Conservation (phyloP, 37 sponge, comb jelly and placozoan species). For the Spongia lamella region DNA sequence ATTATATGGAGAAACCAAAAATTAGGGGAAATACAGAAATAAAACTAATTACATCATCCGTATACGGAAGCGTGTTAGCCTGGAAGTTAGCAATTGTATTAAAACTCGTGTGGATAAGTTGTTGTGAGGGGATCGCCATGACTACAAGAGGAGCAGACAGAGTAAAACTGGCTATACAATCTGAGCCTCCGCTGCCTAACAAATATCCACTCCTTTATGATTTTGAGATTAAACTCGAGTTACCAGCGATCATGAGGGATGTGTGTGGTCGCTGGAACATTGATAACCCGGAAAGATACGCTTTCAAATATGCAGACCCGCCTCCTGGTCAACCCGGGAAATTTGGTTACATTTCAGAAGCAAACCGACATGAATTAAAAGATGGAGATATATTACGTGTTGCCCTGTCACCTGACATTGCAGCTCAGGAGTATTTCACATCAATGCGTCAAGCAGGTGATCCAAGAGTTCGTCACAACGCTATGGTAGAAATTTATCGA, state of each 20-base stretch:
- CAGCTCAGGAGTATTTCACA: slow-evolving; percentile 49
- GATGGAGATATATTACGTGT: slow-evolving; percentile 77
- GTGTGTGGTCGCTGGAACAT: slow-evolving; percentile 72
- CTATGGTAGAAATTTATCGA: slow-evolving; percentile 29
- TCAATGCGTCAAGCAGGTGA: slow-evolving; percentile 27
- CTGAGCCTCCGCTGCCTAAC: slow-evolving; percentile 50
- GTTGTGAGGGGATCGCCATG: too few species aligned
- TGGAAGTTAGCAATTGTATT: too few species aligned
- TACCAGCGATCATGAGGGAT: slow-evolving; percentile 57
- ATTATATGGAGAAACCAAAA: too few species aligned
- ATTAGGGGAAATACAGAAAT: too few species aligned
- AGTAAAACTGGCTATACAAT: slow-evolving; percentile 82
- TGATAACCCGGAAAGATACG: slow-evolving; percentile 62
- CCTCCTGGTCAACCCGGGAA: slow-evolving; percentile 35
- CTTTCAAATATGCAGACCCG: slow-evolving; percentile 71
- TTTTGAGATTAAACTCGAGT: slow-evolving; percentile 47
- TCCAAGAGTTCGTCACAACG: slow-evolving; percentile 7
- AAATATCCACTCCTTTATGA: slow-evolving; percentile 74
- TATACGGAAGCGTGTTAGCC: too few species aligned
- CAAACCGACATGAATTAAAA: slow-evolving; percentile 62
- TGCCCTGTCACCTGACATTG: slow-evolving; percentile 43
- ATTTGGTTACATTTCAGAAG: slow-evolving; percentile 78
- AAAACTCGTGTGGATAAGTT: too few species aligned
- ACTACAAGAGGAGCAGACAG: slow-evolving; percentile 28
- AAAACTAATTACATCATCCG: too few species aligned